Evolutionary conservation across 1,140 invertebrate species (phyloP).

Genomic region (Bicyclus anynana): DNA sequence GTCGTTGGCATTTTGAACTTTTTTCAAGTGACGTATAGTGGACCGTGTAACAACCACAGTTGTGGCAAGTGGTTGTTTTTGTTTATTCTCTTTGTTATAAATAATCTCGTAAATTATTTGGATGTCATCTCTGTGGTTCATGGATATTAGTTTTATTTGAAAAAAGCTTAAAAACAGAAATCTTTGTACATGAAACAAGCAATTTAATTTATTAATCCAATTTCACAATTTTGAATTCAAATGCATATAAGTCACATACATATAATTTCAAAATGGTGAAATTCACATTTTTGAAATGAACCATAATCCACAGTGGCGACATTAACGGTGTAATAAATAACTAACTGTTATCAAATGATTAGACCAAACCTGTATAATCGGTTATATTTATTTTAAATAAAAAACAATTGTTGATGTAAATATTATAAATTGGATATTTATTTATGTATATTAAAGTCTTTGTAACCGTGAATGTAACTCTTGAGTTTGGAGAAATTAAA

Average conservation of each 20-base stretch:
- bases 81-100: not conserved
- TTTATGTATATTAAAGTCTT: constrained; percentile 3
- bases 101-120: not conserved
- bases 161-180: not conserved
- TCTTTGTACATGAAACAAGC: too few relatives aligned
- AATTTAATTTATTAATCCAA: too few relatives aligned
- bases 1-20: not conserved
- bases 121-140: not conserved
- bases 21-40: not conserved
- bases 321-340: not conserved
- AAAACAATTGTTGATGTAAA: constrained; percentile 12
- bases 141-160: not conserved
- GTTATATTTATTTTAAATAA: constrained; percentile 12
- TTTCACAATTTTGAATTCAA: too few relatives aligned
- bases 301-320: not conserved
- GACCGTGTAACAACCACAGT: not conserved
- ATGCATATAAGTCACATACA: too few relatives aligned
- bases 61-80: not conserved
- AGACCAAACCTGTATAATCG: constrained; percentile 15
- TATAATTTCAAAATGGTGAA: not conserved
- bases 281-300: too few relatives aligned
- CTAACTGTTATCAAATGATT: not conserved
- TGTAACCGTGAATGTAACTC: not conserved
- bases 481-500: not conserved
- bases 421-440: constrained; percentile 8